Evolutionary conservation across 2,113 vertebrate species (phyloP).

Genomic region (Osmerus eperlanus): DNA sequence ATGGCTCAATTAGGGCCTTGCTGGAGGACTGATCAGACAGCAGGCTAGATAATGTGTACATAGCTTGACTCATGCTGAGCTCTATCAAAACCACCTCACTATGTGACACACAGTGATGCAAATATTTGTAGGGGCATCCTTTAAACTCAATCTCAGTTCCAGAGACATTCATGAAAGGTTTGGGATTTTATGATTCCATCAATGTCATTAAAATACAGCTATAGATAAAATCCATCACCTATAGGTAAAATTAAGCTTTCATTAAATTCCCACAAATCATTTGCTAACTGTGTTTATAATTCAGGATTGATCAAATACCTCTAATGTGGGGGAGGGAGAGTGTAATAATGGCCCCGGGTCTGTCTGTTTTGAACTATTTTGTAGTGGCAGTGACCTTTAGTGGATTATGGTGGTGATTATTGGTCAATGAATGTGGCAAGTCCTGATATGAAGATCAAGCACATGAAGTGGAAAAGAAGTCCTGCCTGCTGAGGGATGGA

Average conservation of each 20-base stretch:
- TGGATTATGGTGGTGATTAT: conserved; percentile 41
- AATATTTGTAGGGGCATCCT: conserved; percentile 10
- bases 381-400: conserved; percentile 65
- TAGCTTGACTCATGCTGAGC: conserved; percentile 38
- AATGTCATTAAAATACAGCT: too few species aligned
- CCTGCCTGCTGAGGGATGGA: too few species aligned
- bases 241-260: too few species aligned
- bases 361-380: conserved; percentile 55
- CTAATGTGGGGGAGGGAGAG: conserved; percentile 16
- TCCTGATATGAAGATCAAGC: conserved; percentile 40
- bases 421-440: conserved; percentile 56
- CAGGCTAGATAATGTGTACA: conserved; percentile 53
- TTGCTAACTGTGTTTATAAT: too few species aligned
- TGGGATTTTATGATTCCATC: too few species aligned
- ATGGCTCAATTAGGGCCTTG: conserved; percentile 67
- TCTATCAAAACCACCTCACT: conserved; percentile 29
- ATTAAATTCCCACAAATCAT: too few species aligned
- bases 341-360: conserved; percentile 47
- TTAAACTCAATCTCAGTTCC: conserved; percentile 20
- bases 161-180: too few species aligned
- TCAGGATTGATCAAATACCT: too few species aligned
- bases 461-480: conserved; percentile 32
- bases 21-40: conserved; percentile 57
- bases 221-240: too few species aligned
- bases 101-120: conserved; percentile 12